Evolutionary conservation across 1,140 invertebrate genomes (phyloP), one percentile per base, ranked within the genome.

Genomic region (Scaptodrosophila lebanonensis): DNA sequence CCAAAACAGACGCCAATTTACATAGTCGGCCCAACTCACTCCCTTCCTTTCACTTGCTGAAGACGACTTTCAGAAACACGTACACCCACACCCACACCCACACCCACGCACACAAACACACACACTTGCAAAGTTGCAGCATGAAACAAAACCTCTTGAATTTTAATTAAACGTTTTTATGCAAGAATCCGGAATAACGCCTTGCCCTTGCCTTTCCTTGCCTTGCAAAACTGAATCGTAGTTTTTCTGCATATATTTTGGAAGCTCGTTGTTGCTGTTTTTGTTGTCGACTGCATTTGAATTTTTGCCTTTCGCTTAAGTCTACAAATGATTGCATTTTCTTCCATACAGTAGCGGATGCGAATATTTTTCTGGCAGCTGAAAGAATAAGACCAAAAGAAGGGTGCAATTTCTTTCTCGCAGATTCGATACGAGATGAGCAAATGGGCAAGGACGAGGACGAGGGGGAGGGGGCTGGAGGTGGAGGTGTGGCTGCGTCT

Each of bases 161-260:
- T 77, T 77, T 77, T 77, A 77, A 77, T 77, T 77, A 77, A 77
- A 79, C 73, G 73, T 79, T 77, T 79, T 77, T 77, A 73, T 77
- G 73, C 73, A 73, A 77, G 73, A 65, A 60, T 68, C 75, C 56
- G 60, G 38, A 72, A 43, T 52, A 54, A 43, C 11, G 39, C 39
- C 47, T 54, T 30, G 22, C 65, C 47, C 56, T 36, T 38, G 45
- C 40, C 42, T 39, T 69, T 52, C 58, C 50, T 56, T 53, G 42
- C 7, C 27, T 16, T 20, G n/a, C n/a, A n/a, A n/a, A n/a, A n/a
- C 9, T 48, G 6, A 25, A 20, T 58, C 16, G 3, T 0, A 1
- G n/a, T 3, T 38, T 49, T 68, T 64, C 62, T 62, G 40, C 52
- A 58, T 64, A 77, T 48, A 54, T 61, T 72, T 71, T 61, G 43